Conservation (phyloP, 2,113 vertebrate species). For the Nothoprocta perdicaria region DNA sequence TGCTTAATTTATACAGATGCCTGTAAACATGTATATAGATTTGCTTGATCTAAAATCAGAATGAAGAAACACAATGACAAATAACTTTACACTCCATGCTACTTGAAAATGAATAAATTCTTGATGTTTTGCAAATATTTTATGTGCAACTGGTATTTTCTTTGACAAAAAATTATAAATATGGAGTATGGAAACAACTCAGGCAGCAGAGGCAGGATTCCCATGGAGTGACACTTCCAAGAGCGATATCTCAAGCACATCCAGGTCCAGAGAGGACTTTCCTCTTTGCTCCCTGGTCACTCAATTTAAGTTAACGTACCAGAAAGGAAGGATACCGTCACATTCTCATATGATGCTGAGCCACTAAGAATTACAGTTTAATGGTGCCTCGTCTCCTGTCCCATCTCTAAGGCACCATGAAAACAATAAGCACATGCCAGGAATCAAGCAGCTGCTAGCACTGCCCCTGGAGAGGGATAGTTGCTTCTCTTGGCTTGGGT, state of each 20-base stretch:
- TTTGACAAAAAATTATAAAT: background rate
- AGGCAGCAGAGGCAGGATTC: background rate
- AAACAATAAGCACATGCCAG: background rate
- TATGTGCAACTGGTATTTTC: slow-evolving; percentile 7
- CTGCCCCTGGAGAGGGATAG: background rate
- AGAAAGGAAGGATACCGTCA: background rate
- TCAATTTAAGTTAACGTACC: background rate
- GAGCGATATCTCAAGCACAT: background rate
- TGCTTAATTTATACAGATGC: slow-evolving; percentile 44
- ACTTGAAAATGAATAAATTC: slow-evolving; percentile 71
- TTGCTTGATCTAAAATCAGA: slow-evolving; percentile 18
- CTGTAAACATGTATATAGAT: slow-evolving; percentile 10
- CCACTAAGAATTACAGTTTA: background rate
- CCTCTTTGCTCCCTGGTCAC: background rate
- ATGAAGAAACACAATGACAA: background rate
- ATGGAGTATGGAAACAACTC: background rate
- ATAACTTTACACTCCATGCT: background rate
- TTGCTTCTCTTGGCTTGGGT: background rate
- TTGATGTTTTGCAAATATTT: slow-evolving; percentile 69
- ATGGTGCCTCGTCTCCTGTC: background rate
- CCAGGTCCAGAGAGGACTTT: background rate
- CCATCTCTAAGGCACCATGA: background rate
- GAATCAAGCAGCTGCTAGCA: background rate
- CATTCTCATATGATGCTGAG: background rate
- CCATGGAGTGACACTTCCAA: background rate